Conservation (phyloP, 2,888 invertebrate genomes). For the Phrixothrix hirtus region DNA sequence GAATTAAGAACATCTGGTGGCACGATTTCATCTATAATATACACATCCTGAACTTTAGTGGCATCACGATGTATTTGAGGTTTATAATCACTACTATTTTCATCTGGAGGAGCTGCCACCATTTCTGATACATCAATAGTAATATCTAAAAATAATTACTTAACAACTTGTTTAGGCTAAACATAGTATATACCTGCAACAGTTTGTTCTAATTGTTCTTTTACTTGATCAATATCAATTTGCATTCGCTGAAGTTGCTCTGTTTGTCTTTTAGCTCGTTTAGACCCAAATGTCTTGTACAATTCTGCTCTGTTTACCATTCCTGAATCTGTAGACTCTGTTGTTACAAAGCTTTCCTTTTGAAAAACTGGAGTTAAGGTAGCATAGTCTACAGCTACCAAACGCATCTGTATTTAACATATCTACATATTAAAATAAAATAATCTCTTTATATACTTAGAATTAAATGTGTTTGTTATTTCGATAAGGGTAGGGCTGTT, state of each 20-base stretch:
- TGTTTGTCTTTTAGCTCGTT: constrained; percentile 62
- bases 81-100: constrained; percentile 52
- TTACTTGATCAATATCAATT: constrained; percentile 62
- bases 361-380: constrained; percentile 19
- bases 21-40: constrained; percentile 56
- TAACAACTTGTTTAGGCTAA: neutral
- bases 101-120: constrained; percentile 49
- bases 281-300: constrained; percentile 68
- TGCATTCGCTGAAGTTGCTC: constrained; percentile 66
- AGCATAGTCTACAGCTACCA: constrained; percentile 31
- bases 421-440: neutral
- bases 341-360: constrained; percentile 29
- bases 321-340: constrained; percentile 11
- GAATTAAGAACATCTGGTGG: constrained; percentile 44
- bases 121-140: constrained; percentile 48
- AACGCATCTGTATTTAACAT: constrained; percentile 24
- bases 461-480: too few relatives aligned
- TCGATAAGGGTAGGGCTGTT: too few relatives aligned
- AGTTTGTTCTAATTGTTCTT: constrained; percentile 62
- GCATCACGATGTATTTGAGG: constrained; percentile 61
- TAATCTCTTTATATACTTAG: too few relatives aligned
- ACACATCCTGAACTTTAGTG: constrained; percentile 56
- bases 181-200: constrained; percentile 54
- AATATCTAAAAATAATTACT: constrained; percentile 32
- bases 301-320: constrained; percentile 49